Percentiles rank a stretch among this genome's conserved stretches.
Conservation (phyloP, 2,797 vertebrate genomes). For the Hapalemur alaotrensis region DNA sequence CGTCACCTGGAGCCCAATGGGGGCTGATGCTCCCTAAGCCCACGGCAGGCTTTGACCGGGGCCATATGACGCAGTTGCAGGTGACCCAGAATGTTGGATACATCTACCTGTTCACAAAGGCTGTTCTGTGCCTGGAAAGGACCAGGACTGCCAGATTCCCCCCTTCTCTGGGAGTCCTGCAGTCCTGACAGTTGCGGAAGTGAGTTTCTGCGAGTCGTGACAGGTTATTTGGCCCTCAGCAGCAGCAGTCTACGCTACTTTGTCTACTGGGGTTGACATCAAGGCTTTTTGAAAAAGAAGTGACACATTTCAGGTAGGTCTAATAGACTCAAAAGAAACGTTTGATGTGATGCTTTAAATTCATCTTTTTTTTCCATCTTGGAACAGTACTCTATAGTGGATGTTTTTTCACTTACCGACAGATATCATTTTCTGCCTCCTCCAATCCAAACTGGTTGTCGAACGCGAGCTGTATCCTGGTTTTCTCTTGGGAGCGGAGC, state of each 20-base stretch:
- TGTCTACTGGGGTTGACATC: neutral
- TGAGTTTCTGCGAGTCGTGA: neutral
- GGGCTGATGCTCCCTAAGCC: neutral
- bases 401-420: slow-evolving; percentile 88
- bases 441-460: slow-evolving; percentile 95
- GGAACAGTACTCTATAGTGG: neutral
- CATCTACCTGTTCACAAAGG: neutral
- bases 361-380: neutral
- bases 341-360: neutral
- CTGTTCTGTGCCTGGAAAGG: neutral
- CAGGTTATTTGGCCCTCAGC: no score
- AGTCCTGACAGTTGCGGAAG: neutral
- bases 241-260: no score
- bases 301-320: no score
- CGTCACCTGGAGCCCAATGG: neutral
- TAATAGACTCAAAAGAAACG: neutral
- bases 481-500: slow-evolving; percentile 90
- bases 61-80: neutral
- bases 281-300: neutral
- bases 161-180: neutral
- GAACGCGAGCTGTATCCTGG: slow-evolving; percentile 93
- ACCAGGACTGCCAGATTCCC: neutral
- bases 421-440: slow-evolving; percentile 94
- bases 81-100: fast-evolving
- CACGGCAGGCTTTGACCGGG: neutral